A percentile compares a stretch with the other conserved stretches of the same genome.
Conservation (phyloP, 2,797 vertebrate species). For the Mergus octosetaceus region DNA sequence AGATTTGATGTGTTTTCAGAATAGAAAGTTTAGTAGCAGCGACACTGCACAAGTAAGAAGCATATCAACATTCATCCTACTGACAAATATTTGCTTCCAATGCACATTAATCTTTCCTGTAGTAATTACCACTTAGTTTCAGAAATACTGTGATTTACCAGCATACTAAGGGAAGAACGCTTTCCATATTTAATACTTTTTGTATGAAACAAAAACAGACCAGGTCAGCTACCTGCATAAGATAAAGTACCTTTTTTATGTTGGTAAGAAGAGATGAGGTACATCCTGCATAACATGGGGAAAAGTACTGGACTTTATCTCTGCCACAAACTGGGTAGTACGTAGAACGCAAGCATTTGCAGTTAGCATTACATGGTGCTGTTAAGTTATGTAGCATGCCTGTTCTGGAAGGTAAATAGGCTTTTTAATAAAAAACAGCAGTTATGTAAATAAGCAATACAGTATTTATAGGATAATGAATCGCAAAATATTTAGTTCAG, state of each 20-base stretch:
- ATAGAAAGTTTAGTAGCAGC: not conserved
- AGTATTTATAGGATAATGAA: not conserved
- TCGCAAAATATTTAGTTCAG: not conserved
- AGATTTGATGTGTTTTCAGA: not conserved
- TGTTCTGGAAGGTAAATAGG: slow-evolving; percentile 65
- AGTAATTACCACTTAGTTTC: not conserved
- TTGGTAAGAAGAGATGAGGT: not conserved
- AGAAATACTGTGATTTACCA: not conserved
- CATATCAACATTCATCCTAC: not conserved
- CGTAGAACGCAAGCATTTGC: slow-evolving; percentile 71
- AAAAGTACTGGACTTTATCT: slow-evolving; percentile 82
- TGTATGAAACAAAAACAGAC: not conserved
- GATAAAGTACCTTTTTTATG: slow-evolving; percentile 67
- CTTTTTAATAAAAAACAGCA: not conserved
- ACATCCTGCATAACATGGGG: slow-evolving; percentile 84
- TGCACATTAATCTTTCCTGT: not conserved
- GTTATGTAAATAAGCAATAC: not conserved
- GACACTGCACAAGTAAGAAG: not conserved
- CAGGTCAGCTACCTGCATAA: not conserved
- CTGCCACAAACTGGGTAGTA: slow-evolving; percentile 82
- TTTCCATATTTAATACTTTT: not conserved
- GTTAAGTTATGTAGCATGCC: slow-evolving; percentile 63
- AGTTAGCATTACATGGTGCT: slow-evolving; percentile 79
- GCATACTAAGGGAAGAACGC: not conserved
- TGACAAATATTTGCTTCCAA: not conserved